Evolutionary conservation across 2,797 vertebrate genomes (phyloP).

Genomic region (Pipistrellus kuhlii): DNA sequence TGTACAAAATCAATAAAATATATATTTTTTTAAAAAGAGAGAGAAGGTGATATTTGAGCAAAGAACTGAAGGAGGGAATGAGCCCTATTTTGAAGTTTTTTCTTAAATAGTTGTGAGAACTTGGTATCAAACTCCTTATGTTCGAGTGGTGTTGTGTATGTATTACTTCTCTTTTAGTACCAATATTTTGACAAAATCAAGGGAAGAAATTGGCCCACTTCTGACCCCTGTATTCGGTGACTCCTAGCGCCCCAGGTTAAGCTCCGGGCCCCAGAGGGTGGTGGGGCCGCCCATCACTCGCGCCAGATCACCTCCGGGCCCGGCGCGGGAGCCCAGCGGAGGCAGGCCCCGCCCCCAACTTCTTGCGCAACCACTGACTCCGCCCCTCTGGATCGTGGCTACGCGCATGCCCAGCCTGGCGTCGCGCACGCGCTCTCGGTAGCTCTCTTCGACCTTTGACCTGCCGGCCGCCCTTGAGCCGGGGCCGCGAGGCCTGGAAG

Average conservation of each 20-base stretch:
- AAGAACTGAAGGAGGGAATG: neutral
- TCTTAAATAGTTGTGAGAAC: constrained; percentile 12
- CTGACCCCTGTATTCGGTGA: neutral
- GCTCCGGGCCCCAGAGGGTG: fast-evolving
- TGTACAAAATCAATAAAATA: too few species aligned
- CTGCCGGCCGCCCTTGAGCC: neutral
- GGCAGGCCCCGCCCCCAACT: fast-evolving
- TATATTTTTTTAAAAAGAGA: too few species aligned
- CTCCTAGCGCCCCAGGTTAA: neutral
- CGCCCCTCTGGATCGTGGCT: fast-evolving
- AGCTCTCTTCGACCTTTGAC: constrained; percentile 63
- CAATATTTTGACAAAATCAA: neutral
- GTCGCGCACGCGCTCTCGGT: constrained; percentile 59
- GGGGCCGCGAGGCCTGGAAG: neutral
- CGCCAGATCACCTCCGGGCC: fast-evolving
- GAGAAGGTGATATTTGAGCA: constrained; percentile 18
- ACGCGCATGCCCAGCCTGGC: constrained; percentile 12
- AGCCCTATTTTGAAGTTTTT: constrained; percentile 45
- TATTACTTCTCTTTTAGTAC: neutral
- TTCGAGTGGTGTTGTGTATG: neutral
- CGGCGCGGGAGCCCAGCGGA: neutral
- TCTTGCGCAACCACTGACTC: fast-evolving
- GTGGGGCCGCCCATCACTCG: fast-evolving
- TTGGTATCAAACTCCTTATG: neutral
- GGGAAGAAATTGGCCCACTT: neutral